Conservation (phyloP, 1,140 invertebrate genomes). For the Schlechtendalia chinensis region DNA sequence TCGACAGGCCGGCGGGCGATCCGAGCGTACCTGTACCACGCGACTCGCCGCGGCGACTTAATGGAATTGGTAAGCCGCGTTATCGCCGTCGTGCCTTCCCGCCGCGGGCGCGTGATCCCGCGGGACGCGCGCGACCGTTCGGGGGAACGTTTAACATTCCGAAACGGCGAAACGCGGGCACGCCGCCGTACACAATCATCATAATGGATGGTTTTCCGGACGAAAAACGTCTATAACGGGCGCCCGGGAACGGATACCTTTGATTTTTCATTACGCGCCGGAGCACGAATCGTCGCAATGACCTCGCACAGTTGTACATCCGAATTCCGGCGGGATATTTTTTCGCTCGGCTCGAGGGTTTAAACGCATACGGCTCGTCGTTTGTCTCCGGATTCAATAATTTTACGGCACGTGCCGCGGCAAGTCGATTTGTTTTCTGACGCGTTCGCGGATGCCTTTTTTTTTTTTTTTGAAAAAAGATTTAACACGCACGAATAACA, state of each 20-base stretch:
- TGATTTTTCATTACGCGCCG: background rate
- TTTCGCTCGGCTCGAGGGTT: too few relatives aligned
- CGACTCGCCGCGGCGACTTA: background rate
- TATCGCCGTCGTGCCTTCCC: background rate
- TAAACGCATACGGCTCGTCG: too few relatives aligned
- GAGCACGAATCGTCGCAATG: background rate
- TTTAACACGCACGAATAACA: too few relatives aligned
- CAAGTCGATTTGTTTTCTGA: too few relatives aligned
- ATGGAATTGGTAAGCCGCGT: slow-evolving; percentile 12
- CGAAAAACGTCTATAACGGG: background rate
- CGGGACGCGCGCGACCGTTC: background rate
- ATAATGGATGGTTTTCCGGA: background rate
- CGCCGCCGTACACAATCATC: background rate
- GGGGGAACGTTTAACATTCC: slow-evolving; percentile 16
- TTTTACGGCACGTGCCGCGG: too few relatives aligned
- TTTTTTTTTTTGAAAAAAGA: too few relatives aligned
- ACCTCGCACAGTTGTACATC: too few relatives aligned
- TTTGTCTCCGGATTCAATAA: too few relatives aligned
- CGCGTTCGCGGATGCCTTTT: too few relatives aligned
- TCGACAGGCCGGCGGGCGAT: background rate
- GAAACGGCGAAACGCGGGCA: background rate
- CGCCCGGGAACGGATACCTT: background rate
- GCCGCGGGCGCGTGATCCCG: too few relatives aligned
- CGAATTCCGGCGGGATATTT: too few relatives aligned
- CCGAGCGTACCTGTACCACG: background rate